Evolutionary conservation across 1,140 invertebrate genomes (phyloP).

Genomic region (Piezodorus guildinii): DNA sequence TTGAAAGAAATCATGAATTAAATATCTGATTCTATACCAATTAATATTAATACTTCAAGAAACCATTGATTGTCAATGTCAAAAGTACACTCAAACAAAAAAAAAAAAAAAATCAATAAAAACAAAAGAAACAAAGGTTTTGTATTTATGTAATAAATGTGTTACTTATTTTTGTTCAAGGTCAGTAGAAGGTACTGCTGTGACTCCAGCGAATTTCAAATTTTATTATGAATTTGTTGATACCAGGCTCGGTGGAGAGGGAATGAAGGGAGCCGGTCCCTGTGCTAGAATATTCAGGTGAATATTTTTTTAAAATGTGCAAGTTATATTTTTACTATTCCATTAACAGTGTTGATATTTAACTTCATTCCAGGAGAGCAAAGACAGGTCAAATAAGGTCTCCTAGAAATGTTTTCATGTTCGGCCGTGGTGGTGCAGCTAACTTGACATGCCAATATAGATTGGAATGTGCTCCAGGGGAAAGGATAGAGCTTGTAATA

Average conservation of each 20-base stretch:
- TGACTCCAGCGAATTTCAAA: constrained; percentile 35
- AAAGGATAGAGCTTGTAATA: constrained; percentile 50
- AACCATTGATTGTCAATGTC: too few relatives aligned
- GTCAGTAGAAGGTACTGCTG: constrained; percentile 38
- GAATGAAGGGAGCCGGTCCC: constrained; percentile 30
- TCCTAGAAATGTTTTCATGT: constrained; percentile 68
- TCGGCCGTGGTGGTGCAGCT: constrained; percentile 60
- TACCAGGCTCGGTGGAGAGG: constrained; percentile 56
- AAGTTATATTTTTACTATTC: too few relatives aligned
- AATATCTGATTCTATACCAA: too few relatives aligned
- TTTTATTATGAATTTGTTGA: constrained; percentile 71
- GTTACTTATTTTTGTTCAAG: background rate
- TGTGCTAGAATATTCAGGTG: constrained; percentile 41
- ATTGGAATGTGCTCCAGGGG: constrained; percentile 54
- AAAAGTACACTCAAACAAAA: too few relatives aligned
- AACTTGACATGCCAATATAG: constrained; percentile 62
- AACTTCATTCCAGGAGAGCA: background rate
- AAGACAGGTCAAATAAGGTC: constrained; percentile 49
- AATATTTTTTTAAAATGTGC: too few relatives aligned
- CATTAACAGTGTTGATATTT: too few relatives aligned
- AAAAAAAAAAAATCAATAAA: too few relatives aligned
- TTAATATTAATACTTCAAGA: too few relatives aligned
- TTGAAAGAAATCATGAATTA: too few relatives aligned
- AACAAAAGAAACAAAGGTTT: too few relatives aligned
- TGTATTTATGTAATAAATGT: too few relatives aligned